phyloP scores from a whole-genome alignment of 2,797 vertebrate species.

The Enteromius afrohamiltoni region DNA sequence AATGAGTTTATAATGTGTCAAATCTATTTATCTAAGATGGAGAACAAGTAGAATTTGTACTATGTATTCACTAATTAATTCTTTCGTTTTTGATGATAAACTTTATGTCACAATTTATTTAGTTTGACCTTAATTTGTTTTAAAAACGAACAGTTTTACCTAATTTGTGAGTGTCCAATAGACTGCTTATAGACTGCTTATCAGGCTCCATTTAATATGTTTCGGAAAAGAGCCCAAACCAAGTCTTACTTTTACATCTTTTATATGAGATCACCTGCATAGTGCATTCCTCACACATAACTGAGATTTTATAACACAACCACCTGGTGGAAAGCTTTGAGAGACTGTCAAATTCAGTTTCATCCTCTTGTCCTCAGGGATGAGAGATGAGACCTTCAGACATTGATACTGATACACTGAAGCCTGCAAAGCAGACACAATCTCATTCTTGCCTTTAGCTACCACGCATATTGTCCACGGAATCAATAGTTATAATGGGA shows the following conservation, averaged over 20 bases:
- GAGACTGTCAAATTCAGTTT: constrained; percentile 27
- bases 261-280: neutral
- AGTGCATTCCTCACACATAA: neutral
- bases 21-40: too few relatives aligned
- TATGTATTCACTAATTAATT: neutral
- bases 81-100: neutral
- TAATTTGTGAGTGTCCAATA: neutral
- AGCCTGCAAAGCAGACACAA: constrained; percentile 32
- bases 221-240: neutral
- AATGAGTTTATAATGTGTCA: too few relatives aligned
- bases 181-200: neutral
- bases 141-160: neutral
- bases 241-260: constrained; percentile 1
- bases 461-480: constrained; percentile 14
- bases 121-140: neutral
- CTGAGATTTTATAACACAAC: constrained; percentile 18
- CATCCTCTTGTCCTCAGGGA: constrained; percentile 26
- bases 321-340: constrained; percentile 10
- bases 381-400: constrained; percentile 30
- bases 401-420: constrained; percentile 25
- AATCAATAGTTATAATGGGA: constrained; percentile 53
- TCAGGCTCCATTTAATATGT: neutral
- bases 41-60: too few relatives aligned
- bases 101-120: neutral
- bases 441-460: constrained; percentile 34